Evolutionary conservation across 2,888 invertebrate genomes (phyloP), one percentile per base, ranked within the genome.

Genomic region (Anagyrus pseudococci): DNA sequence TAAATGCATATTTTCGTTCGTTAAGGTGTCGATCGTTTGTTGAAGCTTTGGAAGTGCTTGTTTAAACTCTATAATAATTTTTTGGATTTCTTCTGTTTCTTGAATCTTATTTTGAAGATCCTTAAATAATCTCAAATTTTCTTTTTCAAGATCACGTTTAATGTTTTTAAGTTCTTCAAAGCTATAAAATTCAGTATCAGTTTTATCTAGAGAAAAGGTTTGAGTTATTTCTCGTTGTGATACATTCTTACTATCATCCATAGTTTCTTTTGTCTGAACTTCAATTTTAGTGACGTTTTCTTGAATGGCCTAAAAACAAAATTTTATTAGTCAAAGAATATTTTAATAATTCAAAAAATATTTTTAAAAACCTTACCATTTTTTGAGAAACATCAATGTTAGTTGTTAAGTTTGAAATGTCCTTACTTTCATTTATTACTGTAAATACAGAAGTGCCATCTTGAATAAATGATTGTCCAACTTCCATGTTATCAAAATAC

Each of bases 1-100:
- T 55, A 77, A 62, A 10, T 76, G 75, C 48, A 70, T 70, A 63
- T 80, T 80, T 64, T 80, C 80, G 2, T 64, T 71, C 1, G 72
- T 77, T 17, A 80, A 64, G 15, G 71, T 44, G 48, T 64, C 62
- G 53, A 80, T 69, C 1, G 77, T 77, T 57, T 74, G 59, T 22
- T 77, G 66, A 10, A 80, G 66, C 19, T 70, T 69, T 44, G 72
- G 69, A 23, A 78, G 73, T 20, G 70, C 73, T 13, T 68, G 57
- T 62, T 73, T 78, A n/a, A 80, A 68, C 6, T 72, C 72, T 15
- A 58, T 65, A 29, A 79, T 64, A 23, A 71, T 73, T 19, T 64
- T 73, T 47, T 74, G 71, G 15, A 79, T 72, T 25, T 77, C 79
- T 6, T 74, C 72, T 19, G 71, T 66, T 62, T 77, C 76, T 1